Percentiles rank a stretch among this genome's conserved stretches.
These are phyloP conservation scores for Silurus asotus DNA, from an alignment of 2,113 vertebrate species.

Conservation along the genomic window DNA sequence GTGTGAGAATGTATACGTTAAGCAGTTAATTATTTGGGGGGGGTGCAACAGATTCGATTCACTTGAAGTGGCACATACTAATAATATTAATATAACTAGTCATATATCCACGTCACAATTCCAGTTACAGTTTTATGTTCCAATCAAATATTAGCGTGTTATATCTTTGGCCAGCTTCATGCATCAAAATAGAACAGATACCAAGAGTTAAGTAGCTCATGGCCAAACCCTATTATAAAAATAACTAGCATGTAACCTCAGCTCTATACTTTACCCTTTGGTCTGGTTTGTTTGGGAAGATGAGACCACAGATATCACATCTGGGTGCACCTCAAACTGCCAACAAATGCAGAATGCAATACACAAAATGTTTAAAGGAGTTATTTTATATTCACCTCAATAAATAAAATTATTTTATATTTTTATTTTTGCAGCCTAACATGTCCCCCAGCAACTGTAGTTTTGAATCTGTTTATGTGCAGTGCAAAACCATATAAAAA, in stretches of 20 bases:
- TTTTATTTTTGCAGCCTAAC: neutral
- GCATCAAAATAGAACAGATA: neutral
- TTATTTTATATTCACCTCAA: neutral
- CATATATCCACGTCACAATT: neutral
- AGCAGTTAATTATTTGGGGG: neutral
- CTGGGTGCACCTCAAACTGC: neutral
- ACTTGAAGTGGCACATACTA: neutral
- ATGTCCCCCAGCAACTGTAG: neutral
- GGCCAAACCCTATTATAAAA: neutral
- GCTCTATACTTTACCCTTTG: neutral
- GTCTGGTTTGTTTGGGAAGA: neutral
- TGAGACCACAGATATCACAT: neutral
- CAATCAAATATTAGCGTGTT: neutral
- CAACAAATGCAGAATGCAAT: no score
- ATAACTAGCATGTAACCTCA: neutral
- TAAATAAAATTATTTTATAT: neutral
- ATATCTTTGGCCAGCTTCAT: neutral
- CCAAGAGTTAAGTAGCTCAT: neutral
- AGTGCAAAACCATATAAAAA: neutral
- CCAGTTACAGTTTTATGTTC: no score
- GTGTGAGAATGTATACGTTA: neutral
- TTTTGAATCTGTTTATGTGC: neutral
- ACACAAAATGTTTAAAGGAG: no score
- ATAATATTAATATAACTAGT: neutral
- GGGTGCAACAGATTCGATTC: neutral